A percentile compares a stretch with the other conserved stretches of the same genome.
These are phyloP conservation scores for Hyperoodon ampullatus DNA, from an alignment of 2,113 vertebrate species.

Conservation along the genomic window DNA sequence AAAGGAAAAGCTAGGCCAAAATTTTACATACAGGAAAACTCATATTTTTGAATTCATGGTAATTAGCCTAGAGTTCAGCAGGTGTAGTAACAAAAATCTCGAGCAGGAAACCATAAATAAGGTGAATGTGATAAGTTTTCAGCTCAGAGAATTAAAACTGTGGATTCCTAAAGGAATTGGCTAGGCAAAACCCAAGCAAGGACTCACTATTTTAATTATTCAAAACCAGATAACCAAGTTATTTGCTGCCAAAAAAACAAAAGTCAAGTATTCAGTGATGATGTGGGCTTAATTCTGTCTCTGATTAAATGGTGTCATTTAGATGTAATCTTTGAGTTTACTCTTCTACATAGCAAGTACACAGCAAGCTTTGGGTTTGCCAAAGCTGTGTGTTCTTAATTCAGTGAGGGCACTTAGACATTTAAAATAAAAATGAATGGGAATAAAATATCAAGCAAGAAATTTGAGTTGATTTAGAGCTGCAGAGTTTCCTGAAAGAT, in stretches of 20 bases:
- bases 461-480: background rate
- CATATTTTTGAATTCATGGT: background rate
- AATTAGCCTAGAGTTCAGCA: constrained; percentile 35
- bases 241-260: constrained; percentile 2
- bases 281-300: background rate
- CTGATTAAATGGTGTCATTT: background rate
- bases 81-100: background rate
- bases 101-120: background rate
- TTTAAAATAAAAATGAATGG: constrained; percentile 21
- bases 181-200: background rate
- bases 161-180: background rate
- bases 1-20: background rate
- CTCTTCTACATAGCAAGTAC: background rate
- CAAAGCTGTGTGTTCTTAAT: constrained; percentile 43
- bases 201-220: constrained; percentile 17
- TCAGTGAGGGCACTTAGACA: background rate
- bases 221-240: background rate
- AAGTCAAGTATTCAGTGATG: background rate
- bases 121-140: background rate
- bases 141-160: background rate
- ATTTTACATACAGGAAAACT: background rate
- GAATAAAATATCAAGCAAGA: background rate
- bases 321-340: constrained; percentile 58
- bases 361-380: background rate
- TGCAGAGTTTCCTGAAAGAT: constrained; percentile 2